Percentiles rank a stretch among this genome's conserved stretches.
These are phyloP conservation scores for Piezodorus guildinii DNA, from an alignment of 1,140 invertebrate genomes.

Conservation along the genomic window DNA sequence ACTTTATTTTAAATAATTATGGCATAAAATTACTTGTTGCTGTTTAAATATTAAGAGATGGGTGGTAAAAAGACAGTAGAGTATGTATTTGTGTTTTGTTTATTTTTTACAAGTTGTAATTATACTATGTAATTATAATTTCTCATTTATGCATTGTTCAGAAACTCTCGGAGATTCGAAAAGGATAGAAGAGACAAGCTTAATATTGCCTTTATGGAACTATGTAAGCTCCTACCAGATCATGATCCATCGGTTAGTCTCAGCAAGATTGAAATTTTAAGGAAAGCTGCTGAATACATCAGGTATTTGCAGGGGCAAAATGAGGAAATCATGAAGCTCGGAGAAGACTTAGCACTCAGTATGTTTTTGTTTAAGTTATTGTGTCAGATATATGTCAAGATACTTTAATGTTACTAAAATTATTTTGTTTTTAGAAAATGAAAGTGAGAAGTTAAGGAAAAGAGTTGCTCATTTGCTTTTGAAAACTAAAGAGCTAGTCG, in stretches of 20 bases:
- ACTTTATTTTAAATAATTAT: too few species aligned
- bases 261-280: conserved; percentile 39
- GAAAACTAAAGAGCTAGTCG: conserved; percentile 37
- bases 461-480: conserved; percentile 35
- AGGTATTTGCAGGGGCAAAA: conserved; percentile 37
- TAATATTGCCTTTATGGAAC: conserved; percentile 36
- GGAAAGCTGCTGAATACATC: conserved; percentile 36
- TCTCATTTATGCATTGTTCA: neutral
- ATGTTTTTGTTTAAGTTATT: conserved; percentile 1
- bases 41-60: neutral
- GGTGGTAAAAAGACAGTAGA: conserved; percentile 20
- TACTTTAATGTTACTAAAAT: neutral
- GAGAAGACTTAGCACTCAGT: conserved; percentile 18
- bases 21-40: too few species aligned
- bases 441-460: conserved; percentile 34
- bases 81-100: conserved; percentile 10
- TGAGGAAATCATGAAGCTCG: conserved; percentile 29
- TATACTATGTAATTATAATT: neutral
- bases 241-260: conserved; percentile 35
- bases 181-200: conserved; percentile 38
- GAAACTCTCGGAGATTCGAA: conserved; percentile 39
- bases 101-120: neutral
- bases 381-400: neutral
- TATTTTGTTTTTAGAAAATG: conserved; percentile 28
- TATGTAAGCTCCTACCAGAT: conserved; percentile 38